phyloP scores from a whole-genome alignment of 2,797 vertebrate species.

The Amblyopsis hoosieri region DNA sequence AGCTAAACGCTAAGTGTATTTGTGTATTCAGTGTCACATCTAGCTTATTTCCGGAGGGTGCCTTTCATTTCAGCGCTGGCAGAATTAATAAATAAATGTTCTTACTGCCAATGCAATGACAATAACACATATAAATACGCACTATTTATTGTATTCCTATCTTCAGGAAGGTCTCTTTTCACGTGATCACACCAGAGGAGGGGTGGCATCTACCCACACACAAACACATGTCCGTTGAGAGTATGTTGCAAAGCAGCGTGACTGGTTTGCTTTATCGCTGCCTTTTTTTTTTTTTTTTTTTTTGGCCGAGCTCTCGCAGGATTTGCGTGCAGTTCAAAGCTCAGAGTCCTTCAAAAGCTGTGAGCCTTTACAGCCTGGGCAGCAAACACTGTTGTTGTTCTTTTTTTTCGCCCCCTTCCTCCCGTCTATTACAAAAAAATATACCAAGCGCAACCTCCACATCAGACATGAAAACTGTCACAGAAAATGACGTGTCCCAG shows the following conservation, averaged over 20 bases:
- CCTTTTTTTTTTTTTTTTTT: slow-evolving; percentile 20
- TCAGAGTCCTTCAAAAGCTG: slow-evolving; percentile 22
- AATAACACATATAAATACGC: no score
- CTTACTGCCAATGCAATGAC: no score
- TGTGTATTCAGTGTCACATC: neutral
- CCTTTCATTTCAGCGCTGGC: neutral
- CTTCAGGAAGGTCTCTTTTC: slow-evolving; percentile 8
- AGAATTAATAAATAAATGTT: neutral
- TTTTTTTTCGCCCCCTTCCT: slow-evolving; percentile 13
- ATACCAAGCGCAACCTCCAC: no score
- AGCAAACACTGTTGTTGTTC: slow-evolving; percentile 3
- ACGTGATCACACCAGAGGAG: neutral
- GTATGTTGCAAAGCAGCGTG: slow-evolving; percentile 12
- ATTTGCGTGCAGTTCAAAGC: slow-evolving; percentile 30
- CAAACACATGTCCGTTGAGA: no score
- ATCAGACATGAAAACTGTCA: no score
- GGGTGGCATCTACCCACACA: no score
- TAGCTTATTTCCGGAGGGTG: neutral
- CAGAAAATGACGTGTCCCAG: no score
- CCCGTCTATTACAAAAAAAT: slow-evolving; percentile 1
- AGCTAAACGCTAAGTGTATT: neutral
- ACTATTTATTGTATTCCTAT: neutral
- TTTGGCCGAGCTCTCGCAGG: slow-evolving; percentile 18
- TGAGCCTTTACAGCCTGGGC: slow-evolving; percentile 10
- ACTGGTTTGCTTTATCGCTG: slow-evolving; percentile 34